Evolutionary conservation across 2,113 vertebrate species (phyloP).

Genomic region (Plecotus auritus): DNA sequence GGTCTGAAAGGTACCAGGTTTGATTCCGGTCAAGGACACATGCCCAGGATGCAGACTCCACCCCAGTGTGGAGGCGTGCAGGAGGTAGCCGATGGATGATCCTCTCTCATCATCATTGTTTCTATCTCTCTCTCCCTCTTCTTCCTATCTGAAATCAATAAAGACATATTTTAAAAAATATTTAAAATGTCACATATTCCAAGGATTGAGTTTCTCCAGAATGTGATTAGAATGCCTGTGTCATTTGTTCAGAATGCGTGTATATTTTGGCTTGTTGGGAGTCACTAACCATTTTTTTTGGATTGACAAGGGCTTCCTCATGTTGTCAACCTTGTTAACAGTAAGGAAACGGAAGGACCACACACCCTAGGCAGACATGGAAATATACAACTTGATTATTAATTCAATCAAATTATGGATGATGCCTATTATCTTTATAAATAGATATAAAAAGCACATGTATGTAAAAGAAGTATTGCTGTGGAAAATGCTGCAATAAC

Average conservation of each 20-base stretch:
- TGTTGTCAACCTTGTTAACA: not conserved
- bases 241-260: not conserved
- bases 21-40: too few species aligned
- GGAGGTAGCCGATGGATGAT: too few species aligned
- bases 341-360: not conserved
- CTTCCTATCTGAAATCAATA: too few species aligned
- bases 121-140: too few species aligned
- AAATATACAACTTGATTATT: conserved; percentile 70
- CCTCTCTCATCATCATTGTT: too few species aligned
- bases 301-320: not conserved
- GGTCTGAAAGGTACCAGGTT: too few species aligned
- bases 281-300: not conserved
- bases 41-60: too few species aligned
- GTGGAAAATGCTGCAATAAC: conserved; percentile 80
- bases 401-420: conserved; percentile 67
- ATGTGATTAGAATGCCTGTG: not conserved
- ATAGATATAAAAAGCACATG: conserved; percentile 70
- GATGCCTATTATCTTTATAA: conserved; percentile 78
- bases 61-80: too few species aligned
- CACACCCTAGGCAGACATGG: conserved; percentile 57
- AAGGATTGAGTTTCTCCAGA: not conserved
- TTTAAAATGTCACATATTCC: not conserved
- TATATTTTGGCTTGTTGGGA: not conserved
- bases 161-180: too few species aligned
- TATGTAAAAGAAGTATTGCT: conserved; percentile 74